phyloP scores from a whole-genome alignment of 1,140 invertebrate genomes.

The Tetragnatha versicolor region DNA sequence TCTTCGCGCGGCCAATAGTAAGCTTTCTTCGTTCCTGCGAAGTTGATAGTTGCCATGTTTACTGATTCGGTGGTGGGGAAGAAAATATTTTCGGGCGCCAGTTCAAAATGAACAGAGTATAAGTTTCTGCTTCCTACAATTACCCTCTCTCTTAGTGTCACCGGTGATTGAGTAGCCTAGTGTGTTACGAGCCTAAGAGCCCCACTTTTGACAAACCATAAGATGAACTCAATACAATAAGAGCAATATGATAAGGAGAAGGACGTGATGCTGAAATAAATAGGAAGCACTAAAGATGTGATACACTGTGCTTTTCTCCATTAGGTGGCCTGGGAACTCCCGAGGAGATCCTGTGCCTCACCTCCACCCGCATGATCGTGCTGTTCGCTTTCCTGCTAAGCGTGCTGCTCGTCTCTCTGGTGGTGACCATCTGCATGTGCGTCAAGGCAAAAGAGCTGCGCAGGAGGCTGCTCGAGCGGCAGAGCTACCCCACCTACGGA shows the following conservation, averaged over 20 bases:
- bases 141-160: neutral
- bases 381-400: slow-evolving; percentile 74
- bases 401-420: slow-evolving; percentile 73
- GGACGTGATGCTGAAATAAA: no score
- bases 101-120: no score
- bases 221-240: neutral
- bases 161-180: neutral
- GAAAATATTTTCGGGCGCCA: no score
- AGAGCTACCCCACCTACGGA: neutral
- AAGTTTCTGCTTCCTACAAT: no score
- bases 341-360: slow-evolving; percentile 72
- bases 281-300: no score
- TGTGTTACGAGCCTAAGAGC: neutral
- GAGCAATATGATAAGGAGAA: no score
- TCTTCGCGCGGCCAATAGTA: no score
- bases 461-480: neutral
- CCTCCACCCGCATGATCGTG: slow-evolving; percentile 75
- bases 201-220: neutral
- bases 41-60: no score
- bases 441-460: slow-evolving; percentile 62
- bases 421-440: slow-evolving; percentile 72
- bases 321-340: neutral
- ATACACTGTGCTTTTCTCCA: no score
- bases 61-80: no score
- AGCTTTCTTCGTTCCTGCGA: no score